phyloP scores from a whole-genome alignment of 2,797 vertebrate species.

The Intellagama lesueurii region DNA sequence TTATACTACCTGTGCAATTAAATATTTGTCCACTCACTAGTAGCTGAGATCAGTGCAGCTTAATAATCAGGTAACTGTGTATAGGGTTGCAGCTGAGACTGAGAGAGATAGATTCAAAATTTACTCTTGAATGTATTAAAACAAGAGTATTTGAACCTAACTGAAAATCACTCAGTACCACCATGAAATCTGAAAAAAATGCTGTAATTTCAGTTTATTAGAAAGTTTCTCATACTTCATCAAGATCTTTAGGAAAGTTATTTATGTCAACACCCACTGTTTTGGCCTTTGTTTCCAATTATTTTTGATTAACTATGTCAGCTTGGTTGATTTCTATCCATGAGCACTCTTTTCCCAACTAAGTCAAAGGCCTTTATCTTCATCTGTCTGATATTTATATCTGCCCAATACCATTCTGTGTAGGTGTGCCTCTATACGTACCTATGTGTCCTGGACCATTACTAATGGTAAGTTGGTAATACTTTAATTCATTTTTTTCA shows the following conservation, averaged over 20 bases:
- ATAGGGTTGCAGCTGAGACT: neutral
- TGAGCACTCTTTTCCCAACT: constrained; percentile 69
- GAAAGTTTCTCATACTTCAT: constrained; percentile 49
- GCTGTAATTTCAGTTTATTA: neutral
- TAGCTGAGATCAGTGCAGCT: neutral
- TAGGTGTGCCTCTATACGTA: constrained; percentile 9
- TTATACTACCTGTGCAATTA: neutral
- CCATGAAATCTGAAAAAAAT: neutral
- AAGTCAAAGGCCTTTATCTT: constrained; percentile 69
- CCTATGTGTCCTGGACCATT: constrained; percentile 13
- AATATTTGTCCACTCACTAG: neutral
- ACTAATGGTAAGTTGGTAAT: constrained; percentile 42
- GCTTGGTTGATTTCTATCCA: constrained; percentile 63
- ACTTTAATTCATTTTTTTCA: constrained; percentile 46
- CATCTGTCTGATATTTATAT: constrained; percentile 74
- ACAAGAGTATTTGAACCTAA: neutral
- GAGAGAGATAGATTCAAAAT: too few species aligned
- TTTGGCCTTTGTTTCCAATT: constrained; percentile 66
- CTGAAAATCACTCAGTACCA: neutral
- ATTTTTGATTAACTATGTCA: constrained; percentile 78
- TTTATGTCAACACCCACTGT: constrained; percentile 64
- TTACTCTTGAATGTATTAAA: neutral
- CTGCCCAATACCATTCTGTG: constrained; percentile 58
- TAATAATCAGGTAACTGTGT: neutral
- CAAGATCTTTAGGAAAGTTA: constrained; percentile 72